These are phyloP conservation scores for Eupithecia subumbrata DNA, from an alignment of 2,888 invertebrate species.

Conservation along the genomic window DNA sequence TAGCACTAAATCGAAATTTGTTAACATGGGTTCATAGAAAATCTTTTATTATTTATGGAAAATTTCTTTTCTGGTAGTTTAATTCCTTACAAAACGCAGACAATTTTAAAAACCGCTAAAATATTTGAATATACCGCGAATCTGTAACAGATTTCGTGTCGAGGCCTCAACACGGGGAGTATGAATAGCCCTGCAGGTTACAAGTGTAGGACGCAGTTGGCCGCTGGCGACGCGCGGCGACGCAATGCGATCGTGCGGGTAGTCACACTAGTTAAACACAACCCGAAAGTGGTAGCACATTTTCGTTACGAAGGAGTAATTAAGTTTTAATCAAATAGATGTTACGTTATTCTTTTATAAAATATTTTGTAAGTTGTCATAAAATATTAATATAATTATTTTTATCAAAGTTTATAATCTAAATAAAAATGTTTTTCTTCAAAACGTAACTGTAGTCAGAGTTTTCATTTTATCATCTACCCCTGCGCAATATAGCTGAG, in stretches of 20 bases:
- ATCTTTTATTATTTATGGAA: too few species aligned
- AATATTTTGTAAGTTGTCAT: conserved; percentile 84
- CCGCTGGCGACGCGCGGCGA: conserved; percentile 29
- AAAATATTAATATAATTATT: conserved; percentile 85
- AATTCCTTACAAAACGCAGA: too few species aligned
- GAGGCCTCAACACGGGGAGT: neutral
- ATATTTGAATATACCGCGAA: too few species aligned
- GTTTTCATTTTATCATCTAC: conserved; percentile 51
- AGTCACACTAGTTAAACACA: conserved; percentile 82
- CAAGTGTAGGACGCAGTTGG: conserved; percentile 22
- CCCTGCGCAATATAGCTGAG: neutral
- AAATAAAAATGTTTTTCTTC: conserved; percentile 85
- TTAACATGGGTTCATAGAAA: too few species aligned
- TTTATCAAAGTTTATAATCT: conserved; percentile 86
- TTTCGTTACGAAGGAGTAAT: conserved; percentile 78
- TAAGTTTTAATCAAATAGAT: conserved; percentile 82
- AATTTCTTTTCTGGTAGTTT: too few species aligned
- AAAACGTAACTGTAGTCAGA: conserved; percentile 70
- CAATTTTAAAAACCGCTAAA: too few species aligned
- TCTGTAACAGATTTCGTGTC: too few species aligned
- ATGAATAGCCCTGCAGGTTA: conserved; percentile 33
- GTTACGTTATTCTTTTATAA: conserved; percentile 84
- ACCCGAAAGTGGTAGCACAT: conserved; percentile 81
- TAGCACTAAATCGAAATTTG: too few species aligned
- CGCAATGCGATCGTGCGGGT: conserved; percentile 55